Evolutionary conservation across 2,797 vertebrate species (phyloP), one percentile per base, ranked within the genome.

Genomic region (Gila robusta): DNA sequence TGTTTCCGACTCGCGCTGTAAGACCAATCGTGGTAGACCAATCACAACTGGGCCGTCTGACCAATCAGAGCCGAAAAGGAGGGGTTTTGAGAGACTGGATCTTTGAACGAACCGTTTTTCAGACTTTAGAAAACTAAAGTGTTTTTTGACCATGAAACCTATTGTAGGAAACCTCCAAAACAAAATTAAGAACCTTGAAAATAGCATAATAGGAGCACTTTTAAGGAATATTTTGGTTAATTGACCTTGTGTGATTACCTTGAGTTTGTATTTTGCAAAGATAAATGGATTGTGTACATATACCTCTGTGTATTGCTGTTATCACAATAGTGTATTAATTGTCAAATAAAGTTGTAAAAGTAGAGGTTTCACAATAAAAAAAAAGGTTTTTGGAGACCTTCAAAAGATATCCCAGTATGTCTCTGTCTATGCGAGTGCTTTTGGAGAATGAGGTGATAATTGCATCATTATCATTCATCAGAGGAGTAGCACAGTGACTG

Each of bases 381-480:
- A 12, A 12, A 4, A 17, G 6, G 2, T n/a, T 19, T 72, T 44
- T 41, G 2, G 23, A 47, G 59, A 3, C 66, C 5, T 66, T 66
- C 26, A 12, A 23, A 35, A 66, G 19, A 70, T 32, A 56, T 23
- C 6, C 14, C 47, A 56, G 17, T 44, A 82, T 74, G 70, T 56
- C 59, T 87, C 17, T 85, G 28, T 83, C 71, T 59, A 80, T 71
- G 79, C 23, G 39, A 52, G 26, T 67, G 79, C 52, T 66, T 69
- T 70, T 35, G 26, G 59, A 52, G 56, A 83, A 83, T 26, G 7
- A 84, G 47, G 41, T 67, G 73, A 84, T 84, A 84, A 84, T 79
- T 85, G 76, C 83, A 79, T 85, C 83, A 85, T 85, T 85, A 77
- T 59, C 76, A 85, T 85, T 79, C 47, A 85, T 66, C 82, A 77